Evolutionary conservation across 2,113 vertebrate species (phyloP).

Genomic region (Clupea harengus): DNA sequence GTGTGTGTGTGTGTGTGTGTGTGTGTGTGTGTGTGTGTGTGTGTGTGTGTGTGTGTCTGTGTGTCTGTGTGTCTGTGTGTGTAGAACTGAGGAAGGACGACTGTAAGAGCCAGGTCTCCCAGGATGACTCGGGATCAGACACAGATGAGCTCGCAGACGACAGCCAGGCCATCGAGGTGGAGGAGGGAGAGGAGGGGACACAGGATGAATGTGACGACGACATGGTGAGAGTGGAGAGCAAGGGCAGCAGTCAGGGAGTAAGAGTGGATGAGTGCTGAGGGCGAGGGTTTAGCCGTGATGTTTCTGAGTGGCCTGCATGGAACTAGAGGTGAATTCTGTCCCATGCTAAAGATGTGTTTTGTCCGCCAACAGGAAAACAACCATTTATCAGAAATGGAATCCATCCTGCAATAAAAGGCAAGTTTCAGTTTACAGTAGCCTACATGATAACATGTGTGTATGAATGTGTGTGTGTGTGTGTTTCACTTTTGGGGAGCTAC

Average conservation of each 20-base stretch:
- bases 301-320: not conserved
- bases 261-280: not conserved
- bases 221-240: constrained; percentile 71
- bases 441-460: not conserved
- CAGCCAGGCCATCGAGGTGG: constrained; percentile 73
- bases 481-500: not conserved
- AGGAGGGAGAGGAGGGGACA: constrained; percentile 67
- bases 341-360: constrained; percentile 28
- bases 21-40: constrained; percentile 8
- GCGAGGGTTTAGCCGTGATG: not conserved
- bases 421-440: constrained; percentile 21
- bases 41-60: constrained; percentile 17
- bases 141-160: constrained; percentile 69
- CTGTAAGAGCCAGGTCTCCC: constrained; percentile 63
- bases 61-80: constrained; percentile 21
- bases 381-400: constrained; percentile 76
- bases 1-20: constrained; percentile 15
- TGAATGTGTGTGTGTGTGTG: not conserved
- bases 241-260: no score
- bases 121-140: constrained; percentile 78
- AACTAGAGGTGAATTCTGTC: not conserved
- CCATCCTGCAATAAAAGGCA: constrained; percentile 76
- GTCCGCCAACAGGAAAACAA: constrained; percentile 74
- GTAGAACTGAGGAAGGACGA: constrained; percentile 78
- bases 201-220: constrained; percentile 78